Evolutionary conservation across 2,797 vertebrate genomes (phyloP).

Genomic region (Bucorvus abyssinicus): DNA sequence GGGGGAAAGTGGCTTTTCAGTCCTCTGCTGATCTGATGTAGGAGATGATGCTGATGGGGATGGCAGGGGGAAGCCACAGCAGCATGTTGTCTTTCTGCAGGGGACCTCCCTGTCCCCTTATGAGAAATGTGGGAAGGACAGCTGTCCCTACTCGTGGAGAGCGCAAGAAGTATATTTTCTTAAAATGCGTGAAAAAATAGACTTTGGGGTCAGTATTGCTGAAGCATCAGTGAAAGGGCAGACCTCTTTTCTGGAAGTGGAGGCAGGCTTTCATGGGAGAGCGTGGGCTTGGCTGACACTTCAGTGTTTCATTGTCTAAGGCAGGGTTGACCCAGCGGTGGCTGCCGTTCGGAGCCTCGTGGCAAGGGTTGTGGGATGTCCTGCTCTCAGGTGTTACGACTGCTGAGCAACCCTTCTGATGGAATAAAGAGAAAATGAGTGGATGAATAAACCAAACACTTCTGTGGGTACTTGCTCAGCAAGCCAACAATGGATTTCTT

Average conservation of each 20-base stretch:
- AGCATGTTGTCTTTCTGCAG: not conserved
- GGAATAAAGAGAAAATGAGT: not conserved
- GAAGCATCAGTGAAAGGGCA: not conserved
- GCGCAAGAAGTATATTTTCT: not conserved
- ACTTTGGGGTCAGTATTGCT: not conserved
- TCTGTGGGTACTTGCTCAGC: not conserved
- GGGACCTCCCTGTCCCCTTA: not conserved
- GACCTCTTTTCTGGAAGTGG: not conserved
- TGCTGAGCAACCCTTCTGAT: not conserved
- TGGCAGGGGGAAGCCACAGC: not conserved
- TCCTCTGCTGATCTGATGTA: not conserved
- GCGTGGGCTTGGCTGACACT: accelerated
- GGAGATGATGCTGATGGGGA: accelerated
- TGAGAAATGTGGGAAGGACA: not conserved
- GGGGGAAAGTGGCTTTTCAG: not conserved
- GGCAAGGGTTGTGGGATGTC: not conserved
- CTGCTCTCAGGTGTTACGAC: not conserved
- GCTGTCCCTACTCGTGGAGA: accelerated
- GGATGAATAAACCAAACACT: not conserved
- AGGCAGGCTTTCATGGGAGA: not conserved
- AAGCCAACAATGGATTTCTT: not conserved
- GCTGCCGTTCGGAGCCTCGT: not conserved
- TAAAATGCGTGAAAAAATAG: not conserved
- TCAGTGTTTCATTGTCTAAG: not conserved
- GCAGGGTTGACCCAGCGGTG: not conserved